phyloP scores from a whole-genome alignment of 2,113 vertebrate species.

The Hippocampus guttulatus region DNA sequence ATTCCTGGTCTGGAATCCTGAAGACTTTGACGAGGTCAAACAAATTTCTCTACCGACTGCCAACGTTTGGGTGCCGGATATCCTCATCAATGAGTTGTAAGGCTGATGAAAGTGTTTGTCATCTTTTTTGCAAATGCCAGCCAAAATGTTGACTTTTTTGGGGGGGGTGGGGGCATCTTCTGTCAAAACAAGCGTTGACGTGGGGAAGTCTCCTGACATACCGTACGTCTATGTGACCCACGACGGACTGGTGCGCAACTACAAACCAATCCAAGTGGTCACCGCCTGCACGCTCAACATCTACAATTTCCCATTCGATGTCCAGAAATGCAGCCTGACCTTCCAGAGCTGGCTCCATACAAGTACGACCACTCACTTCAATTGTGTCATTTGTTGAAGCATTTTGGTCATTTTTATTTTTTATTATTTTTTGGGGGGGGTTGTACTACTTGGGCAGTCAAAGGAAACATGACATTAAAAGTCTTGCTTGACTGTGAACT shows the following conservation, averaged over 20 bases:
- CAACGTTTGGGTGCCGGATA: conserved; percentile 93
- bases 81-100: conserved; percentile 98
- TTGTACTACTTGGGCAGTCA: no score
- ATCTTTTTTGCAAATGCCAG: accelerated
- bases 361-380: conserved; percentile 72
- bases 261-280: conserved; percentile 95
- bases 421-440: no score
- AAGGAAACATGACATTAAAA: no score
- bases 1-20: conserved; percentile 89
- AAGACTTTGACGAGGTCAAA: conserved; percentile 84
- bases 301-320: conserved; percentile 97
- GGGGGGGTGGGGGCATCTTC: background rate
- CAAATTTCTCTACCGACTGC: conserved; percentile 84
- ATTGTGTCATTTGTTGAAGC: background rate
- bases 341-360: conserved; percentile 98
- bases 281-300: conserved; percentile 94
- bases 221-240: conserved; percentile 87
- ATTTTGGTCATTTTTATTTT: no score
- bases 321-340: conserved; percentile 95
- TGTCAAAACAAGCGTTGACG: conserved; percentile 81
- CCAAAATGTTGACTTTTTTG: background rate
- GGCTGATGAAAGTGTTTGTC: conserved; percentile 22
- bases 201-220: conserved; percentile 90
- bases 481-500: no score
- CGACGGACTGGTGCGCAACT: conserved; percentile 84